phyloP scores from a whole-genome alignment of 2,888 invertebrate species.

The Dione vanillae region DNA sequence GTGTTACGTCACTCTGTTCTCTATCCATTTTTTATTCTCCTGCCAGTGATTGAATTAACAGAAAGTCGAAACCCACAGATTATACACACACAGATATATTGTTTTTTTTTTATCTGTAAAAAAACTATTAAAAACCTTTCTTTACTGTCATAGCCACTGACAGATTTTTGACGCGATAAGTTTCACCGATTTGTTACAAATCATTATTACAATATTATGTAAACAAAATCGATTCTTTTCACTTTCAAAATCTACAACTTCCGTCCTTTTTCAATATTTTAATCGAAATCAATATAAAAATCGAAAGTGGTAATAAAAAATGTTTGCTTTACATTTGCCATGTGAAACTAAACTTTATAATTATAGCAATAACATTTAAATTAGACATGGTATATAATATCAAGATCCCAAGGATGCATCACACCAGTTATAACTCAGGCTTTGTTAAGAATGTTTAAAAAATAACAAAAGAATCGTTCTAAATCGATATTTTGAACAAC shows the following conservation, averaged over 20 bases:
- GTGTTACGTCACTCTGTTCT: no score
- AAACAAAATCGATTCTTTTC: conserved; percentile 43
- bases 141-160: neutral
- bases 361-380: neutral
- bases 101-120: neutral
- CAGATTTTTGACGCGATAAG: conserved; percentile 19
- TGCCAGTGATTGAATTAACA: neutral
- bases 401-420: conserved; percentile 25
- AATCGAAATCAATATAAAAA: conserved; percentile 50
- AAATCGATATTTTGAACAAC: conserved; percentile 23
- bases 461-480: conserved; percentile 12
- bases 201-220: conserved; percentile 9
- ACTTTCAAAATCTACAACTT: conserved; percentile 50
- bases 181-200: conserved; percentile 8
- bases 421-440: conserved; percentile 32
- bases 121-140: neutral
- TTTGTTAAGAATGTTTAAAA: conserved; percentile 12
- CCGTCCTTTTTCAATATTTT: conserved; percentile 48
- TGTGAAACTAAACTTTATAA: conserved; percentile 15
- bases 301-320: conserved; percentile 46
- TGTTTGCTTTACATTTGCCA: neutral
- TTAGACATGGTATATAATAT: neutral
- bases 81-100: neutral
- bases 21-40: no score
- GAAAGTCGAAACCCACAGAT: neutral